Conservation (phyloP, 1,140 invertebrate species). For the Brachionus koreanus region DNA sequence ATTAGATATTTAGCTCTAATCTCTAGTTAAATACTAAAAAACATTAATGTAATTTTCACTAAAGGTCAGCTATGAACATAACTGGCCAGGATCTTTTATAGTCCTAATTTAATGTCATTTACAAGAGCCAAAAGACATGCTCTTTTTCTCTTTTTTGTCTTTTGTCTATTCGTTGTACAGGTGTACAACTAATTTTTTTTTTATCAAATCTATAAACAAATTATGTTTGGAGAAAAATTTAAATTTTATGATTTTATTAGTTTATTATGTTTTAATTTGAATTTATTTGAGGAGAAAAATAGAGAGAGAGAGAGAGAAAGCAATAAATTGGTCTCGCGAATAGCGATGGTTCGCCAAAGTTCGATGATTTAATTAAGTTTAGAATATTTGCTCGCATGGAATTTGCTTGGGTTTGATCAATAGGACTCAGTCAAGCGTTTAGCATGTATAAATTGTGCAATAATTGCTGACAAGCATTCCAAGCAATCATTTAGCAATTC, state of each 20-base stretch:
- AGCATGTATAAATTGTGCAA: neutral
- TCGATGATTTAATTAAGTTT: neutral
- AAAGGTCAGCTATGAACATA: neutral
- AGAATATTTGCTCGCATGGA: neutral
- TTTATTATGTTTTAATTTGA: slow-evolving; percentile 3
- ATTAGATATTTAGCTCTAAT: neutral
- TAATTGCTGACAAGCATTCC: neutral
- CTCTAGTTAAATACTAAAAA: neutral
- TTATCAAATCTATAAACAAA: neutral
- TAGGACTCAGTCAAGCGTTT: neutral
- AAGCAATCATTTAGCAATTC: neutral
- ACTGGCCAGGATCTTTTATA: neutral
- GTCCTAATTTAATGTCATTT: neutral
- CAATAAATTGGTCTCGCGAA: neutral
- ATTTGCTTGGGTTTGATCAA: neutral
- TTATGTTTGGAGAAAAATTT: neutral
- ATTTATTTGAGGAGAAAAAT: neutral
- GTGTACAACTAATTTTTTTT: neutral
- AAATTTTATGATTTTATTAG: neutral
- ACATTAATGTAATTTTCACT: neutral
- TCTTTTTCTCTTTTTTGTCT: neutral
- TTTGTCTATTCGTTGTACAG: neutral
- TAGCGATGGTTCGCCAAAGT: neutral
- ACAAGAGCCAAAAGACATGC: neutral
- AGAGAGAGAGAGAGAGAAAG: too few relatives aligned